Conservation (phyloP, 2,797 vertebrate species). For the Sphenopsis melanotis region DNA sequence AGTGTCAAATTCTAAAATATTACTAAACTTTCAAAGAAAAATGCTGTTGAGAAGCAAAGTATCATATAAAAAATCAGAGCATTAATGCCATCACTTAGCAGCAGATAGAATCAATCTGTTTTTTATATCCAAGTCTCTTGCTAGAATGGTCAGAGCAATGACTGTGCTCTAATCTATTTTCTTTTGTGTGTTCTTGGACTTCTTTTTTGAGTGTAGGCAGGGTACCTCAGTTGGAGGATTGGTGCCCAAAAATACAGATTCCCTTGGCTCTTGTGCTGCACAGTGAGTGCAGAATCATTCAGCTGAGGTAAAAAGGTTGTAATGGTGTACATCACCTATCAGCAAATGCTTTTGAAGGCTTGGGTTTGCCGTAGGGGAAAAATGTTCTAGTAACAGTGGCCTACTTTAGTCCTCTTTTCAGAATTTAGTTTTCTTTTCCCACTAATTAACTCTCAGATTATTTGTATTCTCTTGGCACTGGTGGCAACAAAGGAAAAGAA, state of each 20-base stretch:
- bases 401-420: not conserved
- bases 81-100: not conserved
- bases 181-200: not conserved
- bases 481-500: not conserved
- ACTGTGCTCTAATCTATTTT: not conserved
- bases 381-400: not conserved
- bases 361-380: not conserved
- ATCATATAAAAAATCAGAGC: not conserved
- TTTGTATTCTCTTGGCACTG: not conserved
- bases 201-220: not conserved
- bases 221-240: not conserved
- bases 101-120: not conserved
- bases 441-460: not conserved
- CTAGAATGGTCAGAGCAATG: not conserved
- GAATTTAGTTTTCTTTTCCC: not conserved
- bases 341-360: not conserved
- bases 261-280: not conserved
- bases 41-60: not conserved
- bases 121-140: not conserved
- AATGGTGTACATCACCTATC: not conserved
- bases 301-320: not conserved
- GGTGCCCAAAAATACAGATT: not conserved
- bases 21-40: not conserved
- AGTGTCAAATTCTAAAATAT: not conserved
- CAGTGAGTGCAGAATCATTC: not conserved